These are phyloP conservation scores for Xenopus tropicalis DNA, from an alignment of 2,113 vertebrate genomes.

Conservation along the genomic window UCB_Xtro_10.0 CM004446.2:57373501-57374000, in stretches of 20 bases:
- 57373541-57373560: conserved; percentile 3
- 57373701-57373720: conserved; percentile 53
- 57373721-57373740: conserved; percentile 50
- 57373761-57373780: conserved; percentile 54
- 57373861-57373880: conserved; percentile 33
- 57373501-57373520: conserved; percentile 30
- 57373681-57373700: conserved; percentile 47
- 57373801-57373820: conserved; percentile 1
- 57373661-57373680: conserved; percentile 47
- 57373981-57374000: no score
- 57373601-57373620: conserved; percentile 34
- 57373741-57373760: conserved; percentile 47
- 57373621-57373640: conserved; percentile 18
- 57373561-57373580: background rate
- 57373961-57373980: conserved; percentile 19
- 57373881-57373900: background rate
- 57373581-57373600: conserved; percentile 36
- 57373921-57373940: conserved; percentile 23
- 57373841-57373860: conserved; percentile 5
- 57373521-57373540: background rate
- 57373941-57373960: conserved; percentile 10
- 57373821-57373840: conserved; percentile 29
- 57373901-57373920: conserved; percentile 24
- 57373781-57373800: background rate
- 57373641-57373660: conserved; percentile 47